Evolutionary conservation across 2,113 vertebrate genomes (phyloP), one percentile per base, ranked within the genome.

Genomic region (Pseudorectes ferrugineus): DNA sequence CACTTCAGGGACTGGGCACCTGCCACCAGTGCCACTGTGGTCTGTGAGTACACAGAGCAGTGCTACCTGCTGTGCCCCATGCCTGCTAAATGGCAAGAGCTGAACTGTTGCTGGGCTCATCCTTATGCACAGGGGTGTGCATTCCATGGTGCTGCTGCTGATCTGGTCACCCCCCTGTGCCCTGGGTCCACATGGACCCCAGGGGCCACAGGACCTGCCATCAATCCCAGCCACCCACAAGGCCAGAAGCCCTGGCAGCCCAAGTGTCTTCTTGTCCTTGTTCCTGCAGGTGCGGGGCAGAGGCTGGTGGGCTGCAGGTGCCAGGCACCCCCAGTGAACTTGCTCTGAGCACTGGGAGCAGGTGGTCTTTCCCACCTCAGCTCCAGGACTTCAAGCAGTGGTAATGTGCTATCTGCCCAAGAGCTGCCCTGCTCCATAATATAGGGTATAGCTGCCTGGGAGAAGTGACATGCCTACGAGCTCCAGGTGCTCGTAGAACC

Each of bases 91-190:
- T 28, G 35, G 10, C 42, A 74, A 45, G 46, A 66, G 42, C 26
- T 26, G 54, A 51, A 45, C 1, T 9, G 20, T 28, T 78, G 31
- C 28, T 54, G 20, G 24, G 48, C 31, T 85, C 24, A 62, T 36
- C 65, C 33, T n/a, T 49, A 25, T 3, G 1, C 22, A 7, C 0
- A 43, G 5, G 3, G 6, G 6, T 80, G 16, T 4, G 1, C 21
- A 33, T 31, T 61, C 87, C 65, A 36, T 2, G 4, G 46, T 74
- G 21, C 20, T 83, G 58, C 29, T 76, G 85, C 65, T 58, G 29
- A 29, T 42, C 22, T 10, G 7, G 43, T 68, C 51, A 28, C 9
- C 3, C 0, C 2, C 6, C 25, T 26, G 6, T 58, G 57, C 15
- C 42, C 42, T 25, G n/a, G 7, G 42, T 40, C 33, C 26, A 20